phyloP scores from a whole-genome alignment of 2,113 vertebrate genomes.

The Syngnathoides biaculeatus region DNA sequence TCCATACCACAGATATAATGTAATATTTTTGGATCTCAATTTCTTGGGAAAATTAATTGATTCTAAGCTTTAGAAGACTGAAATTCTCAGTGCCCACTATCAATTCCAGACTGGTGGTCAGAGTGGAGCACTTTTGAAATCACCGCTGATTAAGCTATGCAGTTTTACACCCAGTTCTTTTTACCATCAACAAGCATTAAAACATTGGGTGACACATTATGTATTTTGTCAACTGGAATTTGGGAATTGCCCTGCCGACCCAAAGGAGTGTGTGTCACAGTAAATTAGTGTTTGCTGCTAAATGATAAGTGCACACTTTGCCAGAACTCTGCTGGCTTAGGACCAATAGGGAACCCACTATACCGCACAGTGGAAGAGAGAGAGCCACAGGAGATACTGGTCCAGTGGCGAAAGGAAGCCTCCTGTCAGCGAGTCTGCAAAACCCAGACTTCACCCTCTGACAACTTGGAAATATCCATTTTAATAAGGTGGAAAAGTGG shows the following conservation, averaged over 20 bases:
- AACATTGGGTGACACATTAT: conserved; percentile 73
- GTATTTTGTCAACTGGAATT: conserved; percentile 79
- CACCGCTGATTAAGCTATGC: conserved; percentile 62
- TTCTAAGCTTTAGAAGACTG: conserved; percentile 64
- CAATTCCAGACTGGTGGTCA: conserved; percentile 57
- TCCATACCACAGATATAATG: conserved; percentile 1
- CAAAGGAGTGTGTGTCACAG: conserved; percentile 69
- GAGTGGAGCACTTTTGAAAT: conserved; percentile 65
- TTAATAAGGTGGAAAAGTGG: conserved; percentile 75
- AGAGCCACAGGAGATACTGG: conserved; percentile 46
- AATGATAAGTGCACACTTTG: conserved; percentile 65
- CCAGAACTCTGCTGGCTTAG: conserved; percentile 50
- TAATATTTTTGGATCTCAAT: conserved; percentile 56
- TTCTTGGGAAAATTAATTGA: conserved; percentile 63
- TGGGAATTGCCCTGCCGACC: conserved; percentile 61
- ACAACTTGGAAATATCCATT: conserved; percentile 77
- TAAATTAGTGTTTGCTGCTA: conserved; percentile 70
- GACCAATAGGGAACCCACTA: conserved; percentile 53
- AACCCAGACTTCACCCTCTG: conserved; percentile 74
- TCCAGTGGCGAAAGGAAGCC: conserved; percentile 59
- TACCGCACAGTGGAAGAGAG: conserved; percentile 40
- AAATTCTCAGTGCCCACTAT: conserved; percentile 49
- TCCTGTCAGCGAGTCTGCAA: conserved; percentile 64
- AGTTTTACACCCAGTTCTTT: conserved; percentile 69
- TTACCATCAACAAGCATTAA: conserved; percentile 77